Evolutionary conservation across 2,888 invertebrate species (phyloP).

Genomic region (Spisula solida): DNA sequence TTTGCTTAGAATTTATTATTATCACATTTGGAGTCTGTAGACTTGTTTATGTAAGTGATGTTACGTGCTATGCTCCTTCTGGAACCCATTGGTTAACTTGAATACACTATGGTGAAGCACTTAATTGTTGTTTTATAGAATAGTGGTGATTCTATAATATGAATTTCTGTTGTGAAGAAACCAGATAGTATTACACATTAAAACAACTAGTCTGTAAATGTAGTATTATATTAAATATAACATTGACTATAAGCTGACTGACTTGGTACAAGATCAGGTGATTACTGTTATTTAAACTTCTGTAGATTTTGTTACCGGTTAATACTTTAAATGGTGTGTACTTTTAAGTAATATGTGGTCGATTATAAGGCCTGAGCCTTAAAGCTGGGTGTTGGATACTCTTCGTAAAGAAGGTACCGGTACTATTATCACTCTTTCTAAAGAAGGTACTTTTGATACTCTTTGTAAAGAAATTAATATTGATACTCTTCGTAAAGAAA

Average conservation of each 20-base stretch:
- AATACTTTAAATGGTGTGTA: not conserved
- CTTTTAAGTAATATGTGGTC: not conserved
- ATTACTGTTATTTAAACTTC: not conserved
- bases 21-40: not conserved
- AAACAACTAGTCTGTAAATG: not conserved
- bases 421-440: not conserved
- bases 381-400: not conserved
- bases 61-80: not conserved
- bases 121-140: not conserved
- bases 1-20: conserved; percentile 16
- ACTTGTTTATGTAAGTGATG: conserved; percentile 19
- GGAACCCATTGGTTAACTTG: conserved; percentile 13
- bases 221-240: conserved; percentile 2
- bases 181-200: conserved; percentile 3
- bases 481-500: not conserved
- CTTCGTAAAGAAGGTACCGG: not conserved
- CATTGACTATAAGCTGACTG: not conserved
- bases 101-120: conserved; percentile 6
- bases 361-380: not conserved
- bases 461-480: not conserved
- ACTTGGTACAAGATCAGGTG: conserved; percentile 19
- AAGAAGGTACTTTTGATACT: conserved; percentile 11
- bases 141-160: conserved; percentile 1
- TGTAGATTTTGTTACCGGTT: not conserved
- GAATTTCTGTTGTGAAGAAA: conserved; percentile 10